Evolutionary conservation across 2,888 invertebrate genomes (phyloP), one percentile per base, ranked within the genome.

Genomic region (Dinocampus coccinellae): DNA sequence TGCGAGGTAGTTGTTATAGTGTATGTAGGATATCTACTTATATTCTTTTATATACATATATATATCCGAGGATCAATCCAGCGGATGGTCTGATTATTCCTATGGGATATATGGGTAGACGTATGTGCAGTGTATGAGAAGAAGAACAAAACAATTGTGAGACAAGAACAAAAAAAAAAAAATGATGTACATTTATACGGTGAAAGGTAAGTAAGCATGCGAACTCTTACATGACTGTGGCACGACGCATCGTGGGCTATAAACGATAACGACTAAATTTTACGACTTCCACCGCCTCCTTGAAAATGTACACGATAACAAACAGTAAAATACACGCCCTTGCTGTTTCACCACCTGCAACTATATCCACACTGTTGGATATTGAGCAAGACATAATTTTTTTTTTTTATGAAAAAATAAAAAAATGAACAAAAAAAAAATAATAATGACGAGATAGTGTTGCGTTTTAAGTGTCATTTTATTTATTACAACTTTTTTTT

Each of bases 221-320:
- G 39, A 60, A 64, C 39, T 39, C 39, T 39, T 39, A 39, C 39
- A 58, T 53, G 73, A 36, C 57, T 36, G 55, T 47, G 52, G 66
- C 61, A 29, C 57, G 57, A 57, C 58, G 68, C 70, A 63, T 57
- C 57, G 26, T 29, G 52, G 69, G 65, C 52, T 60, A 64, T 76
- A 72, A 76, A 75, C 73, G 75, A 76, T 75, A 75, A 74, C 73
- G 75, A 72, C 70, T 62, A 72, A 77, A 75, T 77, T 75, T 76
- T 76, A 76, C 74, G 76, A 76, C 70, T 57, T 11, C 70, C 58
- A 58, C 42, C 70, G 39, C 72, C 71, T 71, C 71, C 58, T 66
- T 69, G 58, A 74, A 74, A 70, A 65, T 63, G 74, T 70, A 29
- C 26, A 57, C 57, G 74, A 73, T 75, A 76, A 75, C 71, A 70